Evolutionary conservation across 2,888 invertebrate species (phyloP).

Genomic region (Hipparchia sbordonii): DNA sequence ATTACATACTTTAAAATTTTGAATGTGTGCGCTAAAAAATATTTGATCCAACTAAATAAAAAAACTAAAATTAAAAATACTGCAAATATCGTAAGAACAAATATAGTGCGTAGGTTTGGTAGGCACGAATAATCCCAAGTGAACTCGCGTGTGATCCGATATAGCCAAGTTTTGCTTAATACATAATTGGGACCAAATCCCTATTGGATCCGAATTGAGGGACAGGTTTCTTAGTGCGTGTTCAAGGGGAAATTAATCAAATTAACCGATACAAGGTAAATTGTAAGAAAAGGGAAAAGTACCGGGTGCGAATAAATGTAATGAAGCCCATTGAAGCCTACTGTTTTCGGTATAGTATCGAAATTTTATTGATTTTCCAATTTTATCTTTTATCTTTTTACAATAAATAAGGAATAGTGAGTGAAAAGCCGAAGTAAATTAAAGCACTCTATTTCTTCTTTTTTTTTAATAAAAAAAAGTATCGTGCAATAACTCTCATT

Average conservation of each 20-base stretch:
- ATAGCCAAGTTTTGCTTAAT: conserved; percentile 72
- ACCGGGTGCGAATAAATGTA: conserved; percentile 13
- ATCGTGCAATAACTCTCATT: no score
- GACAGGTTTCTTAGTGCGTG: conserved; percentile 75
- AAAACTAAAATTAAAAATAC: not conserved
- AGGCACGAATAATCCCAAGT: conserved; percentile 56
- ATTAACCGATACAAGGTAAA: conserved; percentile 70
- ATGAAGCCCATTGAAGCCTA: not conserved
- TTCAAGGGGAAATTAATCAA: conserved; percentile 75
- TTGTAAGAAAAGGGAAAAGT: conserved; percentile 38
- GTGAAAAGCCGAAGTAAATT: no score
- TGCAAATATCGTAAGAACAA: not conserved
- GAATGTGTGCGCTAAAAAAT: no score
- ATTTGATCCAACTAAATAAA: not conserved
- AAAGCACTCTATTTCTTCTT: no score
- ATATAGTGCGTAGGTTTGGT: not conserved
- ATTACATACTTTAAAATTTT: no score
- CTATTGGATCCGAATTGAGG: conserved; percentile 65
- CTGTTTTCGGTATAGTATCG: not conserved
- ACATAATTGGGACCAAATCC: conserved; percentile 80
- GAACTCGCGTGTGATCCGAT: conserved; percentile 61
- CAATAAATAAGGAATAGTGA: no score
- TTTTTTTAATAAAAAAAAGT: no score
- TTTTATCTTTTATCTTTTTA: no score
- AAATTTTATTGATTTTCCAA: no score